These are phyloP conservation scores for Odontothrips loti DNA, from an alignment of 2,888 invertebrate genomes.

Conservation along the genomic window DNA sequence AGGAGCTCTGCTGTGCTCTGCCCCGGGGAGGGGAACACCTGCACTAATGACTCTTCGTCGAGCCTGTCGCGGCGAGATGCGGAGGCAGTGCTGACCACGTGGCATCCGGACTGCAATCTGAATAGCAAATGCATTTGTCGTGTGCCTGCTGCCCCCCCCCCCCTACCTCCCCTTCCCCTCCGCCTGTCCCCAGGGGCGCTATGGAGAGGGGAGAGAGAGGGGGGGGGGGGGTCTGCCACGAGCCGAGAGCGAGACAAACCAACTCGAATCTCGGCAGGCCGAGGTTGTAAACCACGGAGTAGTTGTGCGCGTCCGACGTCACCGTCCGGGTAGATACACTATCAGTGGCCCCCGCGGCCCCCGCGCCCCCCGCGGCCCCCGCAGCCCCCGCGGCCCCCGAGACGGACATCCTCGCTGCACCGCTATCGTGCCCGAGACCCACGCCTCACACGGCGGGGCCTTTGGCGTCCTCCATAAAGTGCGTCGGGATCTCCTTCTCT, in stretches of 20 bases:
- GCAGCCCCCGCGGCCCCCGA: too few relatives aligned
- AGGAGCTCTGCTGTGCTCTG: background rate
- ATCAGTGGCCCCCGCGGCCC: background rate
- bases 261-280: background rate
- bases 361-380: background rate
- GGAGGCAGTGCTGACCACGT: background rate
- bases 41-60: background rate
- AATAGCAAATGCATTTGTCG: constrained; percentile 25
- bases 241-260: too few relatives aligned
- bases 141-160: background rate
- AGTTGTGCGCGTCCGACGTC: background rate
- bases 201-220: background rate
- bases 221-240: background rate
- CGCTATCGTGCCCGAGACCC: too few relatives aligned
- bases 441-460: too few relatives aligned
- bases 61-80: background rate
- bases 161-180: background rate
- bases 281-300: constrained; percentile 19
- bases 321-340: background rate
- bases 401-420: too few relatives aligned
- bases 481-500: too few relatives aligned
- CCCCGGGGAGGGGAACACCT: background rate
- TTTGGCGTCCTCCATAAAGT: too few relatives aligned
- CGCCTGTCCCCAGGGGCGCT: too few relatives aligned
- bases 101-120: constrained; percentile 2